These are phyloP conservation scores for Gopherus flavomarginatus DNA, from an alignment of 2,113 vertebrate species.

Conservation along the genomic window DNA sequence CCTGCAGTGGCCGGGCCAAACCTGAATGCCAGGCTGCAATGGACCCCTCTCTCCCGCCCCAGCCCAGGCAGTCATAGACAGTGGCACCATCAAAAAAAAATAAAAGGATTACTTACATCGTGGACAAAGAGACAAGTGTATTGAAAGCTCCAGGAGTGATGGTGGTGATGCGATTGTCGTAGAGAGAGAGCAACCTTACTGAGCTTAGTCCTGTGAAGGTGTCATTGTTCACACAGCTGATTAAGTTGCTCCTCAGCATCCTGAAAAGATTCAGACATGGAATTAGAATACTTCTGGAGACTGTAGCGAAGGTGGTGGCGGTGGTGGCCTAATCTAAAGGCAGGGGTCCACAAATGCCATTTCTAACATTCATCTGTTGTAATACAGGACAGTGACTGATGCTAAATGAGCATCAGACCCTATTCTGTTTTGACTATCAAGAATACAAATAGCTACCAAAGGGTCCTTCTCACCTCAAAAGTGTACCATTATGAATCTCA, in stretches of 20 bases:
- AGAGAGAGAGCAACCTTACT: constrained; percentile 94
- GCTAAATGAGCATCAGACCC: not conserved
- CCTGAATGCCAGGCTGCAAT: not conserved
- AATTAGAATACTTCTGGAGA: constrained; percentile 14
- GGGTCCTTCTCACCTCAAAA: not conserved
- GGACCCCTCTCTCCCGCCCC: no score
- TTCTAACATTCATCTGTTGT: not conserved
- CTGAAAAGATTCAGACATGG: constrained; percentile 73
- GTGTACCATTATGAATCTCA: not conserved
- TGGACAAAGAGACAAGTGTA: constrained; percentile 95
- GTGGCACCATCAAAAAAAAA: accelerated
- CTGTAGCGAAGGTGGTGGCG: not conserved
- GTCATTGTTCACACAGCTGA: constrained; percentile 94
- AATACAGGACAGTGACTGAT: not conserved
- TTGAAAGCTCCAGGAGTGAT: constrained; percentile 95
- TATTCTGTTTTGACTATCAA: not conserved
- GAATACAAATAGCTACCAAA: not conserved
- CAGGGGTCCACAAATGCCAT: not conserved
- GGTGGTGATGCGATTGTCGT: constrained; percentile 95
- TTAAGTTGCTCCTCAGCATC: constrained; percentile 96
- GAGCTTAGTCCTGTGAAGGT: constrained; percentile 96
- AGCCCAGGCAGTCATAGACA: not conserved
- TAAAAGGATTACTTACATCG: constrained; percentile 87
- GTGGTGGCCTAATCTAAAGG: not conserved
- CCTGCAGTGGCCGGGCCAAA: not conserved